phyloP scores from a whole-genome alignment of 1,140 invertebrate genomes.

The Calephelis virginiensis region DNA sequence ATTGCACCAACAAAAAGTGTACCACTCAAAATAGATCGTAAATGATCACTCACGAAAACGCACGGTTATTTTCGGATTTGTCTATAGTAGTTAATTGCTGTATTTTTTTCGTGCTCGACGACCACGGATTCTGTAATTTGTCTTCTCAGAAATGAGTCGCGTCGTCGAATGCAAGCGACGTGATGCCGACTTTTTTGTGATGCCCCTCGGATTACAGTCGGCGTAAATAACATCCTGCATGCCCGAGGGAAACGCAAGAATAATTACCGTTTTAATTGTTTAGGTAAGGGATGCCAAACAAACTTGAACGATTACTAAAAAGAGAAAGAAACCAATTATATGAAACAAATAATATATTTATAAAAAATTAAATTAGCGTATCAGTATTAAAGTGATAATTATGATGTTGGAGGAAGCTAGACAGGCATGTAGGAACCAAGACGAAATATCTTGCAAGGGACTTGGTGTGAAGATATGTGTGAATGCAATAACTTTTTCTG shows the following conservation, averaged over 20 bases:
- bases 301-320: slow-evolving; percentile 16
- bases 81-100: slow-evolving; percentile 69
- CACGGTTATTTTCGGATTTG: slow-evolving; percentile 49
- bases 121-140: slow-evolving; percentile 72
- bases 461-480: too few species aligned
- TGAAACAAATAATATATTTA: neutral
- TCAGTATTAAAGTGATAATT: too few species aligned
- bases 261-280: slow-evolving; percentile 73
- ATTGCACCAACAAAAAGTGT: slow-evolving; percentile 15
- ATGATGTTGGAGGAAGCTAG: too few species aligned
- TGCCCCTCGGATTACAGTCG: slow-evolving; percentile 59
- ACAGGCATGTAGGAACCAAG: too few species aligned
- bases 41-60: slow-evolving; percentile 51
- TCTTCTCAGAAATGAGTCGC: slow-evolving; percentile 76
- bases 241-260: slow-evolving; percentile 71
- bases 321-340: neutral
- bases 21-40: slow-evolving; percentile 41
- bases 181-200: slow-evolving; percentile 64
- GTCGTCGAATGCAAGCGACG: slow-evolving; percentile 71
- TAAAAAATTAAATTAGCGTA: neutral
- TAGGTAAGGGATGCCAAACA: slow-evolving; percentile 65
- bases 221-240: slow-evolving; percentile 74
- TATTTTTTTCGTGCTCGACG: slow-evolving; percentile 69
- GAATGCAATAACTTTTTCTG: too few species aligned
- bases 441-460: too few species aligned